A percentile compares a stretch with the other conserved stretches of the same genome.
Conservation (phyloP, 30 jellyfish, hydroid and myxozoan genomes). For the Turritopsis dohrnii region DNA sequence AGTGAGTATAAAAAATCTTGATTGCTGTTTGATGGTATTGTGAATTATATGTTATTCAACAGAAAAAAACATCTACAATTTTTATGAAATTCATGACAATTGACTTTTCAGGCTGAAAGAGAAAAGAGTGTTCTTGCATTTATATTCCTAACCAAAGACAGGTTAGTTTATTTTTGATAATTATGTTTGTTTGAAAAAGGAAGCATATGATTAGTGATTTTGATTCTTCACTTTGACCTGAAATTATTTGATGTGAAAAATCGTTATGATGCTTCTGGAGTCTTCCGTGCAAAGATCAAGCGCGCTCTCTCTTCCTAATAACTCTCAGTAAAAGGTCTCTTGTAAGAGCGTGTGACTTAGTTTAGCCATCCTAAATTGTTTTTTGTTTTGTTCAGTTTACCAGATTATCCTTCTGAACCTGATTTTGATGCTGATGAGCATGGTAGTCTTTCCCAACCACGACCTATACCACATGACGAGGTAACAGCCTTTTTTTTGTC, state of each 20-base stretch:
- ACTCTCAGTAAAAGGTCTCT: neutral
- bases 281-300: neutral
- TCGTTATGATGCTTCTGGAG: neutral
- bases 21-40: no score
- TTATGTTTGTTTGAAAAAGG: neutral
- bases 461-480: constrained; percentile 94
- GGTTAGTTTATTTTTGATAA: constrained; percentile 30
- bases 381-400: constrained; percentile 43
- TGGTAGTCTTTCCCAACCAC: constrained; percentile 64
- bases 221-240: constrained; percentile 22
- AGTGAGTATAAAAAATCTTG: constrained; percentile 32
- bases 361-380: no score
- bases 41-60: no score
- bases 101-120: constrained; percentile 56
- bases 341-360: neutral
- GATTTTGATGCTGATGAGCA: constrained; percentile 75
- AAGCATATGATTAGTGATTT: neutral
- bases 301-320: no score
- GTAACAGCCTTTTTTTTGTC: constrained; percentile 21
- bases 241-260: neutral
- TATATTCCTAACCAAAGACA: constrained; percentile 84
- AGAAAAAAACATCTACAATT: no score
- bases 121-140: constrained; percentile 85
- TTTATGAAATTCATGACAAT: no score
- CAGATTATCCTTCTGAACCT: constrained; percentile 92